Evolutionary conservation across 2,888 invertebrate genomes (phyloP).

Genomic region (Aplocera efformata): DNA sequence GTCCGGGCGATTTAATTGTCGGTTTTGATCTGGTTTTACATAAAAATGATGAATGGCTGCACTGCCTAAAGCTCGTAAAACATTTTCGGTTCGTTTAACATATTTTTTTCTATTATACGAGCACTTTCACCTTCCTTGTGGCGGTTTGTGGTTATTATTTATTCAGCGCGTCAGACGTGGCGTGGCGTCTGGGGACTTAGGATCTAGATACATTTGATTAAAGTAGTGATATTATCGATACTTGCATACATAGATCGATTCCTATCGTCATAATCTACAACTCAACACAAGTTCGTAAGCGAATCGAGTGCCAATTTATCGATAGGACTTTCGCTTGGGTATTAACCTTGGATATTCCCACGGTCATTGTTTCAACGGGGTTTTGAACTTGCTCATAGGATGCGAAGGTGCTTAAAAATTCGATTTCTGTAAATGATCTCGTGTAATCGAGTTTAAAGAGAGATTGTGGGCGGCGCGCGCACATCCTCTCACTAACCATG

Average conservation of each 20-base stretch:
- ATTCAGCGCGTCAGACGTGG: slow-evolving; percentile 51
- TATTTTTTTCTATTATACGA: slow-evolving; percentile 65
- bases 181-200: slow-evolving; percentile 45
- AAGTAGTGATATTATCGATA: slow-evolving; percentile 49
- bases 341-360: slow-evolving; percentile 39
- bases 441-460: slow-evolving; percentile 76
- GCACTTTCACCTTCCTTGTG: slow-evolving; percentile 70
- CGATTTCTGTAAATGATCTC: slow-evolving; percentile 77
- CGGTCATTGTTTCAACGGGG: slow-evolving; percentile 33
- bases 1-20: slow-evolving; percentile 79
- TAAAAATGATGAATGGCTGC: slow-evolving; percentile 77
- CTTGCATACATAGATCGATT: slow-evolving; percentile 23
- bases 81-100: slow-evolving; percentile 62
- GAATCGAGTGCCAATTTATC: slow-evolving; percentile 31
- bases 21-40: slow-evolving; percentile 79
- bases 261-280: slow-evolving; percentile 35
- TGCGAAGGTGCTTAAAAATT: slow-evolving; percentile 66
- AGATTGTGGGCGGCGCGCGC: slow-evolving; percentile 70
- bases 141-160: slow-evolving; percentile 53
- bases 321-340: slow-evolving; percentile 35
- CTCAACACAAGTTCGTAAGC: slow-evolving; percentile 33
- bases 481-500: slow-evolving; percentile 64
- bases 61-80: slow-evolving; percentile 70
- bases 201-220: slow-evolving; percentile 63
- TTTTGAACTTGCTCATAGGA: slow-evolving; percentile 42